Percentiles rank a stretch among this genome's conserved stretches.
These are phyloP conservation scores for Operophtera brumata DNA, from an alignment of 2,888 invertebrate species.

Conservation along the genomic window DNA sequence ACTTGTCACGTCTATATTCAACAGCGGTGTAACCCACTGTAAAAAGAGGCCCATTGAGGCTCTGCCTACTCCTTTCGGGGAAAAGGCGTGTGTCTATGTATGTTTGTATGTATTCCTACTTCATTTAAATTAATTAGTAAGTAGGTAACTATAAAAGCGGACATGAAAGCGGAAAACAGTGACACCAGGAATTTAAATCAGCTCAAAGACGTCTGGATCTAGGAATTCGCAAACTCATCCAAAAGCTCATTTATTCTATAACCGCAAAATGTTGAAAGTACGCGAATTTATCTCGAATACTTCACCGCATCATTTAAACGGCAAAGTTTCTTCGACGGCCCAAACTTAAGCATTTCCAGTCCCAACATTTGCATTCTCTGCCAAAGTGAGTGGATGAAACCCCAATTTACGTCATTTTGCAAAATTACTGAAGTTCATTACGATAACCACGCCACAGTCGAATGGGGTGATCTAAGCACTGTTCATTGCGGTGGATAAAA, in stretches of 20 bases:
- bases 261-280: conserved; percentile 25
- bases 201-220: conserved; percentile 12
- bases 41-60: too few species aligned
- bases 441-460: conserved; percentile 21
- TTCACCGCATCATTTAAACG: conserved; percentile 33
- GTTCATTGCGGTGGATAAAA: conserved; percentile 21
- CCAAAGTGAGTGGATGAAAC: conserved; percentile 31
- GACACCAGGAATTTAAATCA: conserved; percentile 2
- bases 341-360: conserved; percentile 26
- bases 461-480: conserved; percentile 22
- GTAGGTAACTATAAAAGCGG: too few species aligned
- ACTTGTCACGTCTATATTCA: too few species aligned
- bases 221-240: conserved; percentile 15
- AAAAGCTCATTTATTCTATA: conserved; percentile 27
- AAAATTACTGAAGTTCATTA: conserved; percentile 29
- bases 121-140: too few species aligned
- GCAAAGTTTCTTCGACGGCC: conserved; percentile 31
- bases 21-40: too few species aligned
- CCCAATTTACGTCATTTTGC: conserved; percentile 29
- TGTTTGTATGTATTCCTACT: too few species aligned
- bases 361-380: conserved; percentile 32
- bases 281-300: conserved; percentile 31
- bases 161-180: too few species aligned
- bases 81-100: too few species aligned
- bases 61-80: too few species aligned